Conservation (phyloP, 2,888 invertebrate species). For the Ganaspis brasiliensis region DNA sequence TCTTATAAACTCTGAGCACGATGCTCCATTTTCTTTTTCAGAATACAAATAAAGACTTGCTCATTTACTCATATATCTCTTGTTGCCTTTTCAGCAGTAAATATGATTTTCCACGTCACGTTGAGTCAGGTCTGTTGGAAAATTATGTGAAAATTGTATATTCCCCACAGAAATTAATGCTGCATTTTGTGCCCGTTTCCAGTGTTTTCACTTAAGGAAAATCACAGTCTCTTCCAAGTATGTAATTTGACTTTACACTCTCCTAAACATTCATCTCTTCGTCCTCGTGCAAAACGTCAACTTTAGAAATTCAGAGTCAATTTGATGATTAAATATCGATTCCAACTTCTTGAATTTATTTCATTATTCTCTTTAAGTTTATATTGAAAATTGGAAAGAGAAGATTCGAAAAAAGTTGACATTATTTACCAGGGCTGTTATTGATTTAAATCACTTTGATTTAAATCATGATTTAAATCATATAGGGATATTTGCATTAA, state of each 20-base stretch:
- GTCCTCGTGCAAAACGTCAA: not conserved
- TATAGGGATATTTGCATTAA: too few species aligned
- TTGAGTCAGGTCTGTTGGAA: slow-evolving; percentile 17
- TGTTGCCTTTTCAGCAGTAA: slow-evolving; percentile 18
- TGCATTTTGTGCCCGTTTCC: not conserved
- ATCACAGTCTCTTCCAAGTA: not conserved
- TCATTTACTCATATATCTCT: slow-evolving; percentile 18
- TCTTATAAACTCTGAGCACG: slow-evolving; percentile 10
- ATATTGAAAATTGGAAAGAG: too few species aligned
- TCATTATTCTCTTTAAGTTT: too few species aligned
- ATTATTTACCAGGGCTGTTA: too few species aligned
- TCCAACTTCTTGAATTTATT: not conserved
- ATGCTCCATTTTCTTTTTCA: slow-evolving; percentile 5
- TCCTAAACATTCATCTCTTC: not conserved
- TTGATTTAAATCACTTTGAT: too few species aligned
- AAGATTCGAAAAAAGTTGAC: too few species aligned
- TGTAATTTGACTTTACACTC: slow-evolving; percentile 13
- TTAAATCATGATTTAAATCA: too few species aligned
- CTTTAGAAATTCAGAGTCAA: not conserved
- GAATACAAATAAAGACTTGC: slow-evolving; percentile 34
- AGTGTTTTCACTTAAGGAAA: slow-evolving; percentile 5
- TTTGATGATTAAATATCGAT: slow-evolving; percentile 7
- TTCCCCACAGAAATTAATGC: slow-evolving; percentile 39
- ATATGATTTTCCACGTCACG: slow-evolving; percentile 14
- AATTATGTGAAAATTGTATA: slow-evolving; percentile 38